A percentile compares a stretch with the other conserved stretches of the same genome.
Conservation (phyloP, 2,113 vertebrate genomes). For the Sciurus niger region DNA sequence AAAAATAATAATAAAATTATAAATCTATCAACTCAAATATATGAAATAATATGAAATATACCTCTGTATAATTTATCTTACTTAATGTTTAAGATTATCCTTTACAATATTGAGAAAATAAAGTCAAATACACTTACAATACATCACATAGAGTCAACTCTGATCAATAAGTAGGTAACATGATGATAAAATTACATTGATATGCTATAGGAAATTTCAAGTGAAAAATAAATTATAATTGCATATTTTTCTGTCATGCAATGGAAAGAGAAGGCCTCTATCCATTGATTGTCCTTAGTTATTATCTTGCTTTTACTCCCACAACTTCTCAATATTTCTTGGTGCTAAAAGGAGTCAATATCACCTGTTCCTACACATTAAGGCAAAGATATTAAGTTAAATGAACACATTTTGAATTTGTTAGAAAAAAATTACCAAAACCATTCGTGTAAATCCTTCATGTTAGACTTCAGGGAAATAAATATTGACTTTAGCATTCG, state of each 20-base stretch:
- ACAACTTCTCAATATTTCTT: not conserved
- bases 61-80: not conserved
- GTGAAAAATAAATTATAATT: not conserved
- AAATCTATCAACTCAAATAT: not conserved
- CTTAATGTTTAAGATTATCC: not conserved
- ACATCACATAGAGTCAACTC: not conserved
- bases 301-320: not conserved
- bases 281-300: not conserved
- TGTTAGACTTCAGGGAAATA: not conserved
- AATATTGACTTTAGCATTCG: not conserved
- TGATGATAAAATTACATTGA: not conserved
- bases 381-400: not conserved
- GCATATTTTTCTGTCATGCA: not conserved
- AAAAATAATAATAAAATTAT: not conserved
- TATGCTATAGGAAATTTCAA: not conserved
- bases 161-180: not conserved
- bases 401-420: not conserved
- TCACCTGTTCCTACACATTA: not conserved
- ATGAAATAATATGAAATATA: not conserved
- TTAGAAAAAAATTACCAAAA: not conserved
- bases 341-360: not conserved
- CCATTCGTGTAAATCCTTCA: not conserved
- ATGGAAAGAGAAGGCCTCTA: not conserved
- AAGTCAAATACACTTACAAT: not conserved
- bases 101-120: not conserved